Conservation (phyloP, 92 coral and sea anemone genomes). For the Siderastrea radians region DNA sequence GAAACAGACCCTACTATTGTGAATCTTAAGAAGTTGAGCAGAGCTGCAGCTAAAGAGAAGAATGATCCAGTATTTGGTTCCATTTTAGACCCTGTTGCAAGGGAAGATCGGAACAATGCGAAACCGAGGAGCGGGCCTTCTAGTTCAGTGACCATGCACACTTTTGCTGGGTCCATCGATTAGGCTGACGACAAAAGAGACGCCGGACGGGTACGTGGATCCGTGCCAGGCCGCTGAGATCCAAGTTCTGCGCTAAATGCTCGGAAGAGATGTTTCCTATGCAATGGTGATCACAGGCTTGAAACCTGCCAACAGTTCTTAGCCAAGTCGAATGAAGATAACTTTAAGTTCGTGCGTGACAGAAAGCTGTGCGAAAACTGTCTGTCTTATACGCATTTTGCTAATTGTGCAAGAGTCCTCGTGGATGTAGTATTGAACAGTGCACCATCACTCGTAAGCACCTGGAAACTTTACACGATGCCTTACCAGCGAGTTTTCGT, state of each 20-base stretch:
- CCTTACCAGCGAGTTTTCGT: conserved; percentile 26
- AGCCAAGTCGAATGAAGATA: conserved; percentile 50
- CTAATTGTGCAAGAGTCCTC: conserved; percentile 51
- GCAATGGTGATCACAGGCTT: conserved; percentile 38
- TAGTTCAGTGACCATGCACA: neutral
- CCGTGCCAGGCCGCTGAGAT: neutral
- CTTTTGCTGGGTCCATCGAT: neutral
- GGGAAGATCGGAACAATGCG: conserved; percentile 41
- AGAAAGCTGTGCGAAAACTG: conserved; percentile 67
- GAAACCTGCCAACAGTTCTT: conserved; percentile 33
- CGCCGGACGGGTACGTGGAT: neutral
- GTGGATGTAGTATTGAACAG: conserved; percentile 34
- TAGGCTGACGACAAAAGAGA: neutral
- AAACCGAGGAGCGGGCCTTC: conserved; percentile 6
- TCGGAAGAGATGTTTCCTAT: conserved; percentile 32
- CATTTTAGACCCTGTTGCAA: conserved; percentile 22
- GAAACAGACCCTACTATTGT: conserved; percentile 54
- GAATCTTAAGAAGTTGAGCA: conserved; percentile 23
- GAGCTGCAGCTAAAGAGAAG: conserved; percentile 51
- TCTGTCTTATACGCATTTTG: conserved; percentile 51
- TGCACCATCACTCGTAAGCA: conserved; percentile 62
- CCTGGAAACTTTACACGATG: conserved; percentile 52
- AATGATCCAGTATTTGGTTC: conserved; percentile 58
- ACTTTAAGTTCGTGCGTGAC: conserved; percentile 35
- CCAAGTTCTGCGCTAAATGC: neutral